Evolutionary conservation across 2,888 invertebrate genomes (phyloP).

Genomic region (Netelia melanura): DNA sequence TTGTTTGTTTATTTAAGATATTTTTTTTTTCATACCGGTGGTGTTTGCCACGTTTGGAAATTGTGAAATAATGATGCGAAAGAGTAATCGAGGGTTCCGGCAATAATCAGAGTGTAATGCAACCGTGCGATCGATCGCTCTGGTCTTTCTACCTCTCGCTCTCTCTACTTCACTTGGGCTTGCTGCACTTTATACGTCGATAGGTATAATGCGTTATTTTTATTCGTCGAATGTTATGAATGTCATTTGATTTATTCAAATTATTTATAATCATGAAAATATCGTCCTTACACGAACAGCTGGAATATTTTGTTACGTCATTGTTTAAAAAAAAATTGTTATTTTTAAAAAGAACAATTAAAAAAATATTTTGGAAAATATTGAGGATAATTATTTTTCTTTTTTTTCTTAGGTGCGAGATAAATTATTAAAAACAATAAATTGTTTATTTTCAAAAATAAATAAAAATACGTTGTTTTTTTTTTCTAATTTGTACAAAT

Average conservation of each 20-base stretch:
- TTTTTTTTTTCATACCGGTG: background rate
- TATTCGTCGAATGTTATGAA: slow-evolving; percentile 3
- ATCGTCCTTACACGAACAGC: background rate
- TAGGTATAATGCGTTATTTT: slow-evolving; percentile 20
- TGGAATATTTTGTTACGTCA: background rate
- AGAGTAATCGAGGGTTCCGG: slow-evolving; percentile 36
- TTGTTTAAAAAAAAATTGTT: background rate
- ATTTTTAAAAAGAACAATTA: background rate
- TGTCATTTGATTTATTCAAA: background rate
- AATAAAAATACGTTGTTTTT: background rate
- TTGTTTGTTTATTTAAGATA: background rate
- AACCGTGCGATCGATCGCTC: slow-evolving; percentile 56
- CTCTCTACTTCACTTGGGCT: slow-evolving; percentile 17
- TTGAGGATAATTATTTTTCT: background rate
- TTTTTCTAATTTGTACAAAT: background rate
- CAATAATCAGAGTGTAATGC: slow-evolving; percentile 47
- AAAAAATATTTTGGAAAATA: background rate
- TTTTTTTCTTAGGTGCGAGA: no score
- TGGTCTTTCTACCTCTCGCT: slow-evolving; percentile 8
- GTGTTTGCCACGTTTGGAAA: background rate
- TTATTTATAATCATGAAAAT: background rate
- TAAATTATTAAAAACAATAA: no score
- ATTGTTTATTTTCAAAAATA: no score
- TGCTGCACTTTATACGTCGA: slow-evolving; percentile 22
- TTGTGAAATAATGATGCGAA: slow-evolving; percentile 12